Percentiles rank a stretch among this genome's conserved stretches.
Conservation (phyloP, 2,113 vertebrate species). For the Todiramphus saurophagus region DNA sequence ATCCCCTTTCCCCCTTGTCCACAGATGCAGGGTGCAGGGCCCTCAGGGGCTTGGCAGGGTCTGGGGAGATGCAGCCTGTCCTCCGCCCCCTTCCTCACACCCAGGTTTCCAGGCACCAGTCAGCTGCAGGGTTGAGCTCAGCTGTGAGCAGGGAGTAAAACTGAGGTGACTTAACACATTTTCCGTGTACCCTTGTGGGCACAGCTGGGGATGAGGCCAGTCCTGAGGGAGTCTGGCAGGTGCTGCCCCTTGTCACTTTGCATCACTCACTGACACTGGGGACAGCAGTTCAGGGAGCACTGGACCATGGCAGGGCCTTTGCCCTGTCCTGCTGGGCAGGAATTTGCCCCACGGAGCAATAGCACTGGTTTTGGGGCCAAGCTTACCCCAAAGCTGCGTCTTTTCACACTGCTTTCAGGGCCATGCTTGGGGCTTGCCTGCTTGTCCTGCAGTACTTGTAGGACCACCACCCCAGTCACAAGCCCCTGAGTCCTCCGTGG, state of each 20-base stretch:
- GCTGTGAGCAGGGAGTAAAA: neutral
- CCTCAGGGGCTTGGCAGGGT: neutral
- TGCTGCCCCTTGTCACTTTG: neutral
- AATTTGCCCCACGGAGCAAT: neutral
- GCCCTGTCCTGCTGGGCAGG: neutral
- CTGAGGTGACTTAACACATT: neutral
- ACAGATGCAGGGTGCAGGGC: fast-evolving
- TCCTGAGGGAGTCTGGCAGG: fast-evolving
- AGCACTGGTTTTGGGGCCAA: neutral
- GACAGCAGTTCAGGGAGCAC: fast-evolving
- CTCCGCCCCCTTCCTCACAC: fast-evolving
- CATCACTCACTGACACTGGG: neutral
- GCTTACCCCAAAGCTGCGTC: neutral
- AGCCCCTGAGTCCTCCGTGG: neutral
- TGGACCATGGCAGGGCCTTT: neutral
- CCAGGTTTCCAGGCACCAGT: neutral
- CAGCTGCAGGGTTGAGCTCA: neutral
- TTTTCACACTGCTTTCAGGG: neutral
- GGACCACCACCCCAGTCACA: neutral
- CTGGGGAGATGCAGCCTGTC: neutral
- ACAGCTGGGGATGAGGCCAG: neutral
- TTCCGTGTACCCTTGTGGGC: neutral
- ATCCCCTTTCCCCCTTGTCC: fast-evolving
- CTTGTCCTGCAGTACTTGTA: neutral
- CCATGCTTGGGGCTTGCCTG: neutral